A percentile compares a stretch with the other conserved stretches of the same genome.
These are phyloP conservation scores for Choloepus didactylus DNA, from an alignment of 2,797 vertebrate species.

Conservation along the genomic window DNA sequence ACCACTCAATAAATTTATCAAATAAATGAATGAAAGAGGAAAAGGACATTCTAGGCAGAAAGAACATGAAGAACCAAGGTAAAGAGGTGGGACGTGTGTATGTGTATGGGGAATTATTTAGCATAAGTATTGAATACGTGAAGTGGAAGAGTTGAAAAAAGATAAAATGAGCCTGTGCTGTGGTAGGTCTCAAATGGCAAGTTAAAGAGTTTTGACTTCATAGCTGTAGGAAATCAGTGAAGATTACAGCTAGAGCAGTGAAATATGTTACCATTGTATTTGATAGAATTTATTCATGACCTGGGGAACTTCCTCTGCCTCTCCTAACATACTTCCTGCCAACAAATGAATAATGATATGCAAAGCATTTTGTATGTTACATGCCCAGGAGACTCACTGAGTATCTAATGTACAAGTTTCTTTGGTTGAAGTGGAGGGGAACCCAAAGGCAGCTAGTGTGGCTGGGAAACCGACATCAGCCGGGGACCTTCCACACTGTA, in stretches of 20 bases:
- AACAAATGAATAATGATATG: conserved; percentile 54
- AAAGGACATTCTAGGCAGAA: not conserved
- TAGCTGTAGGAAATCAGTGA: not conserved
- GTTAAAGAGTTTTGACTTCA: not conserved
- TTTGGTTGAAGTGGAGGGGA: not conserved
- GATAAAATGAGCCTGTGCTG: not conserved
- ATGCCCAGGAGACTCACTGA: not conserved
- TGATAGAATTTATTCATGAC: conserved; percentile 12
- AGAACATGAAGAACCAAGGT: not conserved
- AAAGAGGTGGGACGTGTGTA: not conserved
- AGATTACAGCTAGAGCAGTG: not conserved
- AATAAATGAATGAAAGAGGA: not conserved
- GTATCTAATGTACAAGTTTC: not conserved
- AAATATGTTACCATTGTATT: not conserved
- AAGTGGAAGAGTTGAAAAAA: not conserved
- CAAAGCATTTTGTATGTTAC: conserved; percentile 36
- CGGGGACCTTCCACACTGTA: not conserved
- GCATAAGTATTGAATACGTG: not conserved
- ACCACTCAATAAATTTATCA: not conserved
- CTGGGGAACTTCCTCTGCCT: conserved; percentile 46
- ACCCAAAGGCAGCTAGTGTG: not conserved
- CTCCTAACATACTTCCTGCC: conserved; percentile 63
- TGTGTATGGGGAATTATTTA: not conserved
- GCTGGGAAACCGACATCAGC: conserved; percentile 23
- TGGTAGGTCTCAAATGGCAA: not conserved